Conservation (phyloP, 2,888 invertebrate genomes). For the Ellobium chinense region DNA sequence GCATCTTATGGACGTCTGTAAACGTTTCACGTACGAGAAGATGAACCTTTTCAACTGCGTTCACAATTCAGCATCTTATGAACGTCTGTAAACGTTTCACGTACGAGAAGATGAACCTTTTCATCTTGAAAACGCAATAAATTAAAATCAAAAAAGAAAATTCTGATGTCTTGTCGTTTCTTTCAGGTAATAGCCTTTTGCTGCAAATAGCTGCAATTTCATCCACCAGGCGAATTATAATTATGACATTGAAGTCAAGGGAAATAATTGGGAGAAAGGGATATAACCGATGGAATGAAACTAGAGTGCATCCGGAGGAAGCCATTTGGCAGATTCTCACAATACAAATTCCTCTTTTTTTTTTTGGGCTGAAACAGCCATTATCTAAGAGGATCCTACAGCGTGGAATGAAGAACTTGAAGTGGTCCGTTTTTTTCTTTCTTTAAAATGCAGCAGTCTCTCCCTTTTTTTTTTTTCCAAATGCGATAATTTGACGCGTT, state of each 20-base stretch:
- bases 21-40: too few species aligned
- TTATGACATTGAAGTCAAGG: conserved; percentile 20
- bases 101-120: too few species aligned
- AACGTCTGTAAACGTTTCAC: too few species aligned
- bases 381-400: not conserved
- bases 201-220: conserved; percentile 6
- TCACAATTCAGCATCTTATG: too few species aligned
- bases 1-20: too few species aligned
- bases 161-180: not conserved
- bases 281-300: not conserved
- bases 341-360: not conserved
- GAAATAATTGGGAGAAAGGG: not conserved
- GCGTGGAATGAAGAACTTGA: not conserved
- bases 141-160: not conserved
- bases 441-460: not conserved
- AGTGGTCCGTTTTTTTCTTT: not conserved
- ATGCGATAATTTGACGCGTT: conserved; percentile 27
- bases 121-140: too few species aligned
- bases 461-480: not conserved
- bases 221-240: conserved; percentile 8
- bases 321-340: conserved; percentile 10
- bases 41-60: too few species aligned
- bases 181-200: not conserved
- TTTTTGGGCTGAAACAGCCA: not conserved
- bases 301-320: conserved; percentile 21